Evolutionary conservation across 2,113 vertebrate genomes (phyloP), one percentile per base, ranked within the genome.

Genomic region (Festucalex cinctus): DNA sequence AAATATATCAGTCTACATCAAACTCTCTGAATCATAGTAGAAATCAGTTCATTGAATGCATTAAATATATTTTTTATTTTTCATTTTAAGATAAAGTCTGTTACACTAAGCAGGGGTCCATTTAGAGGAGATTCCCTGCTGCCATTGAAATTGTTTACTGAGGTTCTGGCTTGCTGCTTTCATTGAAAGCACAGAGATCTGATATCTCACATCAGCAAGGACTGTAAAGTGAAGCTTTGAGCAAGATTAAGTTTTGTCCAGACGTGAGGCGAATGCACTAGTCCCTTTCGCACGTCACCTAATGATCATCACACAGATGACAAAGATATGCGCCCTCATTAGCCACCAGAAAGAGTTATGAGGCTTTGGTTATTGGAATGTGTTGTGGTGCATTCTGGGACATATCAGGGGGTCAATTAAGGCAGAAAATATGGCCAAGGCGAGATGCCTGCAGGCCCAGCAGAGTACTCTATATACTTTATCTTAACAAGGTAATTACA

Each of bases 211-310:
- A 32, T 2, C 28, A 32, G 28, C 28, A 32, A 32, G 28, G 28
- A 4, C 28, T 32, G 28, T 4, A 32, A 32, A 32, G 28, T 32
- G 28, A 32, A 32, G 28, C 28, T 32, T n/a, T 32, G 28, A 32
- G 28, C 28, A 32, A 32, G 28, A 90, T 90, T 85, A 86, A 70
- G 83, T 77, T 85, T 86, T 82, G 74, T 85, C 88, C 86, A 85
- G 81, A 85, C 79, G 71, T 79, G 59, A 61, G 28, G 28, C 2
- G 66, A 74, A 77, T 57, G 51, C 4, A 10, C 75, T 49, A 10
- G 70, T 54, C 58, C 22, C 56, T 43, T 43, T 64, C 73, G 32
- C 70, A 48, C 44, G 65, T 73, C 66, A 82, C 20, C 20, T 20
- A 73, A 68, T 75, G 71, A 80, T 74, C 84, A 78, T 67, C 64